These are phyloP conservation scores for Diadema setosum DNA, from an alignment of 35 echinoderm and acorn worm genomes.

Conservation along the genomic window DNA sequence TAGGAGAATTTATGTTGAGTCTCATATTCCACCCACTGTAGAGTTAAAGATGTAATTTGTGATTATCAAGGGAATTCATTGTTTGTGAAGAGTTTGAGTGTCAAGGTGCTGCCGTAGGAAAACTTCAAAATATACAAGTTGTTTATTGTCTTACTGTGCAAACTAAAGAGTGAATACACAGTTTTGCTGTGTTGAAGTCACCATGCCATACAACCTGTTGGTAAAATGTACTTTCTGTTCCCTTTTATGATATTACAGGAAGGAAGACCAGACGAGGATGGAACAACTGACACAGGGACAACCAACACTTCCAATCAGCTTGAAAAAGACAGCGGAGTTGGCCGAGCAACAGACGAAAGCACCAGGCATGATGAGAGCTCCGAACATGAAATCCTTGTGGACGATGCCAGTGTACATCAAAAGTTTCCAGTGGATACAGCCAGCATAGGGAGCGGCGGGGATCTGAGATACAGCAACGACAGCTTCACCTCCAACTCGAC, in stretches of 20 bases:
- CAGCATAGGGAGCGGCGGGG: slow-evolving; percentile 83
- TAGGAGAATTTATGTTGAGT: neutral
- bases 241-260: slow-evolving; percentile 26
- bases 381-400: slow-evolving; percentile 60
- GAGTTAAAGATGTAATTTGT: too few species aligned
- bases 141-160: too few species aligned
- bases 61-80: too few species aligned
- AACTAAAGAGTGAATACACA: too few species aligned
- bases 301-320: slow-evolving; percentile 87
- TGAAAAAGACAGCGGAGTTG: slow-evolving; percentile 98
- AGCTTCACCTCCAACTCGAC: slow-evolving; percentile 93
- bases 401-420: slow-evolving; percentile 47
- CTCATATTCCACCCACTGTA: too few species aligned
- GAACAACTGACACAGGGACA: slow-evolving; percentile 89
- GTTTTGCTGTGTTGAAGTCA: neutral
- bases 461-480: slow-evolving; percentile 91
- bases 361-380: slow-evolving; percentile 79
- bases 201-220: neutral
- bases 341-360: slow-evolving; percentile 92
- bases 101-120: too few species aligned
- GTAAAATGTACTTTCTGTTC: neutral
- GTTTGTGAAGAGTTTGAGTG: too few species aligned
- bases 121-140: too few species aligned
- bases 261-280: slow-evolving; percentile 72
- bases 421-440: slow-evolving; percentile 56